Evolutionary conservation across 2,888 invertebrate genomes (phyloP), one percentile per base, ranked within the genome.

Genomic region (Strigamia maritima): DNA sequence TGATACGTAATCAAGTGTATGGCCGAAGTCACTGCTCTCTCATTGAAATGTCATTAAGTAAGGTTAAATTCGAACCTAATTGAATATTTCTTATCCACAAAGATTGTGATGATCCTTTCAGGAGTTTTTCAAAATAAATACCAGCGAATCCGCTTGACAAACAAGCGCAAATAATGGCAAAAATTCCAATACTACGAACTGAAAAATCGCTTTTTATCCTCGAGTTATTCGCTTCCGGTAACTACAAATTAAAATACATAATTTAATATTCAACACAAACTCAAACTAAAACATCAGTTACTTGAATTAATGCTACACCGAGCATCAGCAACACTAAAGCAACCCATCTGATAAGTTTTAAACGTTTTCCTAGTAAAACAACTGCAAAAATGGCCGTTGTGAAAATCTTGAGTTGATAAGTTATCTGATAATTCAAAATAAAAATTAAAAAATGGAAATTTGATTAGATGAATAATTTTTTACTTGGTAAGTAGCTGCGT

Each of bases 61-160:
- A n/a, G n/a, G n/a, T n/a, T 12, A 74, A 74, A 31, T 31, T 75
- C 83, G 81, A 81, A 87, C 88, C 86, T 60, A 89, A 82, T 81
- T 89, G 88, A 49, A 88, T 84, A 81, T 89, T 89, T 76, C 88
- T 82, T 74, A 87, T 86, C 86, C 88, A 87, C 24, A 89, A 82
- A 0, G 87, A 86, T 28, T 86, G 86, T 10, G 83, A 81, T 2
- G 84, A 82, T 16, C 85, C 84, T 82, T 89, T 89, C 24, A 89
- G 83, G n/a, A 89, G 85, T 81, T 88, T 88, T 82, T 89, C 89
- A 82, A 89, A 88, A 83, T 88, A 89, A 31, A 89, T 88, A 2
- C 89, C 89, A 19, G 88, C 87, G 83, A 89, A 89, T 6, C 89
- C 89, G 80, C 86, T 86, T 16, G 87, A 86, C 79, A 88, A 83